phyloP scores from a whole-genome alignment of 2,888 invertebrate species.

The Nemurella pictetii region DNA sequence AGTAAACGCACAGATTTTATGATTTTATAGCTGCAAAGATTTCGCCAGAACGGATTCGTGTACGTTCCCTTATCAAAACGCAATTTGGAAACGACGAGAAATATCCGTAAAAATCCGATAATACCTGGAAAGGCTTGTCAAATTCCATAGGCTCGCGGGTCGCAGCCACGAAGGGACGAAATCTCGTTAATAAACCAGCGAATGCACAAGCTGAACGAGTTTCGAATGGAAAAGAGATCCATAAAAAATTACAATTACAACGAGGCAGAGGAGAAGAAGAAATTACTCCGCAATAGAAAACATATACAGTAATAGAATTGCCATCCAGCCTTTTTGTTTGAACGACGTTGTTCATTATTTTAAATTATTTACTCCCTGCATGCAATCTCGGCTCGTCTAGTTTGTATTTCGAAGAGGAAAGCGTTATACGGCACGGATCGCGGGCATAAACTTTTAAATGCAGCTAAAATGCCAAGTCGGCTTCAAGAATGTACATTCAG shows the following conservation, averaged over 20 bases:
- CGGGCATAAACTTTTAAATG: background rate
- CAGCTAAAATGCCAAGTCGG: background rate
- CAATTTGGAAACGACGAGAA: background rate
- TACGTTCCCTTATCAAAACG: background rate
- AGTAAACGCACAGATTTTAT: background rate
- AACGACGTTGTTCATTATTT: background rate
- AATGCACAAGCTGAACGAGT: background rate
- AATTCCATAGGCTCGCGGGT: background rate
- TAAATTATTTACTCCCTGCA: background rate
- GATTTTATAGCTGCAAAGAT: background rate
- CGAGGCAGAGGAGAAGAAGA: no score
- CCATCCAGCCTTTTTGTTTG: background rate
- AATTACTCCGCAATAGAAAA: no score
- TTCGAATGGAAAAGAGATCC: background rate
- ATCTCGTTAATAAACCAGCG: background rate
- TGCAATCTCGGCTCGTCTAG: background rate
- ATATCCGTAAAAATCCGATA: background rate
- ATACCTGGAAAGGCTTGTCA: background rate
- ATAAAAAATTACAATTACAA: background rate
- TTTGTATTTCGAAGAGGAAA: background rate
- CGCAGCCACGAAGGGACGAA: background rate
- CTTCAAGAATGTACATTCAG: background rate
- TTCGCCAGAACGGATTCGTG: background rate
- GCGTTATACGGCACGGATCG: background rate
- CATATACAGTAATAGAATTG: background rate